Percentiles rank a stretch among this genome's conserved stretches.
phyloP scores from a whole-genome alignment of 1,140 invertebrate species.

The Oscheius sp. region DNA sequence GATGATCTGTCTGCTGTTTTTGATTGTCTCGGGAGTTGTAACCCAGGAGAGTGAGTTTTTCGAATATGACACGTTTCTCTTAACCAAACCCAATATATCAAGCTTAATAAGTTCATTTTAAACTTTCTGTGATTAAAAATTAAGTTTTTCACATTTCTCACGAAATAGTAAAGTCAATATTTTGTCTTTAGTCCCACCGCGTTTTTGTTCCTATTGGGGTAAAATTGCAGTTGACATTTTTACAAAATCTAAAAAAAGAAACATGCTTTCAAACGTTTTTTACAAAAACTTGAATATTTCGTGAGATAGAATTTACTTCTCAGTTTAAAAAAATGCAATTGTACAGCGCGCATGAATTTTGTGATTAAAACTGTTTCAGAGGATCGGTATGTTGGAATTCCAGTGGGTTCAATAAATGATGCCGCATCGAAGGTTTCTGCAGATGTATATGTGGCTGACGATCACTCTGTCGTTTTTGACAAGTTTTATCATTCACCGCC shows the following conservation, averaged over 20 bases:
- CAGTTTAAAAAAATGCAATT: too few species aligned
- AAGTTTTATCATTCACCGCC: conserved; percentile 52
- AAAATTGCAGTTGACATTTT: too few species aligned
- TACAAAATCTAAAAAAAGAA: too few species aligned
- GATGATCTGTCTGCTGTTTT: neutral
- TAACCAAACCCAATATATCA: neutral
- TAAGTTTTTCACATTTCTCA: too few species aligned
- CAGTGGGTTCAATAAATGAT: neutral
- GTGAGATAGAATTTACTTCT: too few species aligned
- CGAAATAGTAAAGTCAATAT: too few species aligned
- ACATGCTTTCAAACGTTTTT: too few species aligned
- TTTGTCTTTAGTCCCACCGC: too few species aligned
- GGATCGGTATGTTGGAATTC: neutral
- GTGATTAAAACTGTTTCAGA: neutral
- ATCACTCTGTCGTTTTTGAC: conserved; percentile 55
- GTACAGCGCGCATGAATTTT: too few species aligned
- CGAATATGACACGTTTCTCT: neutral
- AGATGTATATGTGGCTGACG: conserved; percentile 56
- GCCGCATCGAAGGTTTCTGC: conserved; percentile 5
- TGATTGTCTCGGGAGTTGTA: neutral
- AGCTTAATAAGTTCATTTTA: neutral
- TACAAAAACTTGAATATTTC: too few species aligned
- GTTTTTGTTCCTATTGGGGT: too few species aligned
- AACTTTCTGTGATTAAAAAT: too few species aligned
- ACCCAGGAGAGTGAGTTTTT: neutral